Evolutionary conservation across 2,888 invertebrate genomes (phyloP), one percentile per base, ranked within the genome.

Genomic region (Leuctra nigra): DNA sequence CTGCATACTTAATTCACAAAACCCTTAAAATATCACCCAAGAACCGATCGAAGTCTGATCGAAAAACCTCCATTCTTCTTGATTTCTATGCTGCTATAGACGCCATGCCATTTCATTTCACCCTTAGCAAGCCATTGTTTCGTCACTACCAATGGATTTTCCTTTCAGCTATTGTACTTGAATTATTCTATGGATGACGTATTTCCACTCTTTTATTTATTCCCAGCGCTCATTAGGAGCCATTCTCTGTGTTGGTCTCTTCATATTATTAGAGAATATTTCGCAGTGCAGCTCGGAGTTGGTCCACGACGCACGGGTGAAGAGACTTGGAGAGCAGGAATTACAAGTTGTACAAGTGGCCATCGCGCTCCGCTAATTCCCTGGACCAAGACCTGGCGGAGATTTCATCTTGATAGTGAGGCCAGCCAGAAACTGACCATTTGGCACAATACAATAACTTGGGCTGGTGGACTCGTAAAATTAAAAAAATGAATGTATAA

Each of bases 1-100:
- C 56, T 41, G 58, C 60, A 60, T 58, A 60, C 60, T 58, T 57
- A 58, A 60, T 60, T 55, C 57, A 29, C 56, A 54, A 56, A 52
- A 44, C 36, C 50, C 38, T 16, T 36, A 35, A 22, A 53, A 44
- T 47, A 44, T 38, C 41, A 29, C 47, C 41, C 25, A 24, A 16
- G 22, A 18, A 22, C 41, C 54, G 59, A 56, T 56, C 54, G 52
- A 56, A 56, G 33, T 35, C 56, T 44, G 54, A 56, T 56, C 59
- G 56, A 29, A 41, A 11, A 22, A 20, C 23, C 50, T 54, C 59
- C 50, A 50, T 50, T 33, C 33, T 50, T 50, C 35, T 22, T 35
- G 20, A 50, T 50, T 50, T 22, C 35, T 50, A 48, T 29, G 33
- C 35, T 18, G 41, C n/a, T 22, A 33, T 16, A 33, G 16, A 29